Evolutionary conservation across 2,797 vertebrate species (phyloP).

Genomic region (Thaleichthys pacificus): DNA sequence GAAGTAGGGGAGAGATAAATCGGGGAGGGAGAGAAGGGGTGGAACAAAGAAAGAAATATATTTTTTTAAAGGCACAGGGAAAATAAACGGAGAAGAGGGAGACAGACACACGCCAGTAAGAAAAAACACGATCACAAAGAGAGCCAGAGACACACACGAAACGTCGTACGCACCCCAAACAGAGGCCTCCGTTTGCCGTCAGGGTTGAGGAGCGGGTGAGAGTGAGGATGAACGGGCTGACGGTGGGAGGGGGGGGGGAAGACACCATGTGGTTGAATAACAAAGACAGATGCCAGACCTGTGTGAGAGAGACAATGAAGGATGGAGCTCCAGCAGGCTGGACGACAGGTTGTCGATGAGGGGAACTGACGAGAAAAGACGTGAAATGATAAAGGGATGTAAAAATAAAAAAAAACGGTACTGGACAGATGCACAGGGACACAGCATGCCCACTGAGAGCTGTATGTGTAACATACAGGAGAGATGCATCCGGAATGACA

Average conservation of each 20-base stretch:
- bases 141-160: too few species aligned
- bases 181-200: too few species aligned
- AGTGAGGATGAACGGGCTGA: conserved; percentile 34
- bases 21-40: neutral
- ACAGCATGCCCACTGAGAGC: too few species aligned
- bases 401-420: conserved; percentile 40
- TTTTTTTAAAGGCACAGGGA: neutral
- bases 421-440: neutral
- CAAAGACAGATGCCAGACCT: conserved; percentile 56
- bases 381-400: conserved; percentile 54
- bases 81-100: too few species aligned
- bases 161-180: too few species aligned
- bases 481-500: neutral
- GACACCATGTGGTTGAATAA: conserved; percentile 59
- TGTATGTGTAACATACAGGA: too few species aligned
- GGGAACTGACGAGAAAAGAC: conserved; percentile 50
- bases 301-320: conserved; percentile 58
- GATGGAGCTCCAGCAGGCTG: conserved; percentile 59
- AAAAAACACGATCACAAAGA: too few species aligned
- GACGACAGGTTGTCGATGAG: conserved; percentile 61
- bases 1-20: neutral
- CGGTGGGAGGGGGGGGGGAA: conserved; percentile 1
- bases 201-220: neutral
- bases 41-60: conserved; percentile 8
- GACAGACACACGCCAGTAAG: too few species aligned